These are phyloP conservation scores for Acinonyx jubatus DNA, from an alignment of 2,113 vertebrate genomes.

Conservation along the genomic window DNA sequence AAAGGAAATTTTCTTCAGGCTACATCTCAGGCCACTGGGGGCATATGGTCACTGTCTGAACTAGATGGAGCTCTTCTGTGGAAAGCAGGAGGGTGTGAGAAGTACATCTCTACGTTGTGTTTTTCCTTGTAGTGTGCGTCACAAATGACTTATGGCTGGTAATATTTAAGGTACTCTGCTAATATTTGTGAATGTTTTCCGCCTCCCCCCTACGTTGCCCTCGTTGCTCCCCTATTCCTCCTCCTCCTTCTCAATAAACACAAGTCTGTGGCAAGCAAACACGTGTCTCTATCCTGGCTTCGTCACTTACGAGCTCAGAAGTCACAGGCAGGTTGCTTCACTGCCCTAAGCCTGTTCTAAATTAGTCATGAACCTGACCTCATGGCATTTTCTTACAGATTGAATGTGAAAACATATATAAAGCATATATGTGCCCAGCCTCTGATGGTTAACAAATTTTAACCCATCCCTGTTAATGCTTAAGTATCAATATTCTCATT, in stretches of 20 bases:
- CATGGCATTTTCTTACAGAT: background rate
- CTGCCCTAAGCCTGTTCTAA: background rate
- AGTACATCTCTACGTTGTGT: background rate
- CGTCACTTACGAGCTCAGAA: background rate
- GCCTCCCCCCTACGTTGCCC: background rate
- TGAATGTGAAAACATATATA: background rate
- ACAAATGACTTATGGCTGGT: conserved; percentile 23
- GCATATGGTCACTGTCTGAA: background rate
- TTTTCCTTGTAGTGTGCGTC: background rate
- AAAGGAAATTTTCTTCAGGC: background rate
- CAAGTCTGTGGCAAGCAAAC: background rate
- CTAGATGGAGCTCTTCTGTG: background rate
- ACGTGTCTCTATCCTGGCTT: background rate
- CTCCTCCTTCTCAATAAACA: background rate
- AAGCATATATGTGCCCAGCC: background rate
- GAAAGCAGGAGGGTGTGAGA: background rate
- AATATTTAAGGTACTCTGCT: conserved; percentile 5
- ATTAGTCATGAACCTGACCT: background rate
- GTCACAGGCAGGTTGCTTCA: background rate
- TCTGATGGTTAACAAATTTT: background rate
- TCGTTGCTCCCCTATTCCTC: background rate
- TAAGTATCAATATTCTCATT: background rate
- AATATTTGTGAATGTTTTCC: conserved; percentile 3
- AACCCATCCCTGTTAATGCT: background rate
- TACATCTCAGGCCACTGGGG: background rate